A percentile compares a stretch with the other conserved stretches of the same genome.
Evolutionary conservation across 2,888 invertebrate genomes (phyloP).

Genomic region (Eledona agricola): DNA sequence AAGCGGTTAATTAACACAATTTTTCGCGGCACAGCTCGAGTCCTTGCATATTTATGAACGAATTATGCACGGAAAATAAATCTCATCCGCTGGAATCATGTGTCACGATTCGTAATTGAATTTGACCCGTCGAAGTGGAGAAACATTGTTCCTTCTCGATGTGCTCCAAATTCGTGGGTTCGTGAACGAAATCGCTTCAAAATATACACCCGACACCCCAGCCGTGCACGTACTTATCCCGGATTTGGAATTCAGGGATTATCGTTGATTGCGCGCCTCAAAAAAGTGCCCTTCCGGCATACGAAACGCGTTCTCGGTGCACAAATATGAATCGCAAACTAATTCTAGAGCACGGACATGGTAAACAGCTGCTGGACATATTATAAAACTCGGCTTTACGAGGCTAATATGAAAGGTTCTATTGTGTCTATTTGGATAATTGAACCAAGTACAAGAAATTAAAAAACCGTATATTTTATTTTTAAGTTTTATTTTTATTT

Average conservation of each 20-base stretch:
- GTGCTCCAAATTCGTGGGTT: not conserved
- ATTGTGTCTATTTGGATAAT: no score
- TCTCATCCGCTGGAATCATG: conserved; percentile 11
- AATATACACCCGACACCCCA: conserved; percentile 1
- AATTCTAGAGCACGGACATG: no score
- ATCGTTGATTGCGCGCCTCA: conserved; percentile 4
- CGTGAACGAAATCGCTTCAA: conserved; percentile 9
- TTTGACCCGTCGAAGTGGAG: not conserved
- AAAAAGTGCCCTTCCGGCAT: conserved; percentile 11
- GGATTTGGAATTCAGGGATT: conserved; percentile 13
- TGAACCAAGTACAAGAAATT: no score
- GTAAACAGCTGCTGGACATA: no score
- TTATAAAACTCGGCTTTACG: no score
- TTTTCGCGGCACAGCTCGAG: no score
- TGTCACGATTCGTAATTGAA: conserved; percentile 17
- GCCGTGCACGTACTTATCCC: conserved; percentile 1
- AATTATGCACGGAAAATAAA: conserved; percentile 21
- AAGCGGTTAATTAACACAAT: no score
- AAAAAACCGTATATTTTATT: no score
- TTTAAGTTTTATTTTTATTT: no score
- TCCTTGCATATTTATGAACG: conserved; percentile 24
- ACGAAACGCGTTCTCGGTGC: conserved; percentile 6
- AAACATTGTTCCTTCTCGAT: no score
- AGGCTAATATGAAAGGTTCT: no score
- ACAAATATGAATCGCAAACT: conserved; percentile 11